Base-by-base conservation (phyloP, 1,140 invertebrate species). In the Geopemphigus sp. region DNA sequence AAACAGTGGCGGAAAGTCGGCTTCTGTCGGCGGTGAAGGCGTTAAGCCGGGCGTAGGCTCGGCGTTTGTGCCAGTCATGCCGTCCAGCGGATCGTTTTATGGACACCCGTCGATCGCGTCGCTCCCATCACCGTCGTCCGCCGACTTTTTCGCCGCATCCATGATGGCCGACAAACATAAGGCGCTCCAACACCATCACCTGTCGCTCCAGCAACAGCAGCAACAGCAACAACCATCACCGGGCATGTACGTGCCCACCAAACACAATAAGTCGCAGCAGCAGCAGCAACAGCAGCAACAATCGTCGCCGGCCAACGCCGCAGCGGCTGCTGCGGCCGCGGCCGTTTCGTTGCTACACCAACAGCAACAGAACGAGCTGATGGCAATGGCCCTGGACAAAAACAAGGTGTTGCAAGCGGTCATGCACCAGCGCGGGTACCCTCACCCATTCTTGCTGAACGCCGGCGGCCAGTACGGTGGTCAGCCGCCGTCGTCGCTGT, bases 131-230 rank as follows among this genome's bases (percentile, higher is more conserved):
- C 57, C 72, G 39, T 63, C 81, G 56, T 68, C 73, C n/a, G 59
- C 59, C 45, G 54, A 61, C 56, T 66, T 59, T 29, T 29, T 47
- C 39, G 72, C 73, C 57, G 39, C 64, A 5, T 76, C 74, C 29
- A 81, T 78, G 74, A 72, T 81, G 80, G 81, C 73, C 17, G 73
- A 81, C 50, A 81, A 81, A 57, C 81, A 74, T n/a, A 76, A 76
- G 22, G 81, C 61, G 17, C 64, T 80, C 24, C 73, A 76, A 12
- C 68, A 66, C 26, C 74, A 78, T 17, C 73, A 81, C 17, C 32
- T 50, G 15, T 50, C 39, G 4, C 15, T 26, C 5, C 57, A 26
- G 3, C 74, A 63, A 5, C 74, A 61, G 10, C 73, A 78, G 24
- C 74, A 61, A n/a, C 73, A 78, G 22, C 70, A 70, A 39, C 74